A percentile compares a stretch with the other conserved stretches of the same genome.
Evolutionary conservation across 1,140 invertebrate genomes (phyloP).

Genomic region (Drosophila kanapiae): DNA sequence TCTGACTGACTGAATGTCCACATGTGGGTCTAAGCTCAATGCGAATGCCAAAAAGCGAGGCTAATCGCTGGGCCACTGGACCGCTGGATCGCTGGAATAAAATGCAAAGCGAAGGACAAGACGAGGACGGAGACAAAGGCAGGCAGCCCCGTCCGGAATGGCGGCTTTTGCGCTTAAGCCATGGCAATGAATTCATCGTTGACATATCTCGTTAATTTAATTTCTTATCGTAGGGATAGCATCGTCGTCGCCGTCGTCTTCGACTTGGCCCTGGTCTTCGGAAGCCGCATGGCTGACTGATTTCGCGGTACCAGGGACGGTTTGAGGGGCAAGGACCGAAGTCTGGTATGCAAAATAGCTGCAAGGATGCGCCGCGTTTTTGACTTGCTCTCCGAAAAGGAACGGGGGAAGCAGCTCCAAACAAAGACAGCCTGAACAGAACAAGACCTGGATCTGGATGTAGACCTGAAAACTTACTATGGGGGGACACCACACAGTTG

Average conservation of each 20-base stretch:
- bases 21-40: constrained; percentile 54
- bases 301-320: constrained; percentile 34
- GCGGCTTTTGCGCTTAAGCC: constrained; percentile 85
- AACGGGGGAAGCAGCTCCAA: constrained; percentile 4
- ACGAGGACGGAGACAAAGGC: constrained; percentile 22
- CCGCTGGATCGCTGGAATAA: constrained; percentile 46
- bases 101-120: constrained; percentile 64
- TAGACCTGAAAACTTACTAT: constrained; percentile 16
- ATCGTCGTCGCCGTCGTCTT: constrained; percentile 58
- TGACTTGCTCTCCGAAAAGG: constrained; percentile 25
- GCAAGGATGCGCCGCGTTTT: constrained; percentile 71
- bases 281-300: constrained; percentile 78
- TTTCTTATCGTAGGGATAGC: constrained; percentile 85
- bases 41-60: constrained; percentile 77
- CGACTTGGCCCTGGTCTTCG: constrained; percentile 46
- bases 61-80: constrained; percentile 67
- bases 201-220: constrained; percentile 85
- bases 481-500: constrained; percentile 12
- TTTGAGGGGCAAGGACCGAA: constrained; percentile 13
- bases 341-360: constrained; percentile 83
- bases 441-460: constrained; percentile 40
- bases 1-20: constrained; percentile 71
- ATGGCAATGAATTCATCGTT: constrained; percentile 85
- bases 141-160: constrained; percentile 66
- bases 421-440: constrained; percentile 33